Base-by-base conservation (phyloP, 2,797 vertebrate species). In the Pygocentrus nattereri region DNA sequence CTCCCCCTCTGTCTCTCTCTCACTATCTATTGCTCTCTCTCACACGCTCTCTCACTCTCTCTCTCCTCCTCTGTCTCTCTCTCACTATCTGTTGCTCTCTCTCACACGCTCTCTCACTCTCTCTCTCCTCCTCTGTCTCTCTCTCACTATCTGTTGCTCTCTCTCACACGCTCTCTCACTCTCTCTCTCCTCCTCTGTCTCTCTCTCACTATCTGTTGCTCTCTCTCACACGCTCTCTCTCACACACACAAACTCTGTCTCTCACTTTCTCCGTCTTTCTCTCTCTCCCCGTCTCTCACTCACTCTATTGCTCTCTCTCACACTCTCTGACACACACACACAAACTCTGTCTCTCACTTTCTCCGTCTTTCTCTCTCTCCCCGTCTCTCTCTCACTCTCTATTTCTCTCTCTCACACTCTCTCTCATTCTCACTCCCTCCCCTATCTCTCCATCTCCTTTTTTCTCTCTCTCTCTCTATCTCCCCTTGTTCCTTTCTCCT, bases 61-160 rank as follows among this genome's bases (percentile, higher is more conserved):
- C 47, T 49, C 2, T 44, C 41, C 44, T 41, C n/a, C n/a, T n/a
- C n/a, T n/a, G n/a, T n/a, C n/a, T n/a, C n/a, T n/a, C n/a, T n/a
- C n/a, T n/a, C n/a, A n/a, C n/a, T n/a, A n/a, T n/a, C n/a, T n/a
- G 7, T 74, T 41, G 84, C 82, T 82, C 65, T 77, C 68, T 83
- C 65, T 72, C 15, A 83, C 74, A 61, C 13, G 49, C 52, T 50
- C 10, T 23, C 3, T 3, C 4, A 38, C 31, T 44, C 30, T 10
- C 27, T 23, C 30, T 74, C 31, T 44, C 30, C 23, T 30, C 5
- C 47, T 50, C 2, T 30, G 27, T 50, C 8, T 19, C 21, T 47
- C 41, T 47, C 47, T 27, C n/a, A 54, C 10, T 19, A 21, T 18
- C 3, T 25, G 23, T 50, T 69, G 49, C 8, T 25, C 25, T 27